Evolutionary conservation across 2,113 vertebrate species (phyloP), one percentile per base, ranked within the genome.

Genomic region (Atrichornis clamosus): DNA sequence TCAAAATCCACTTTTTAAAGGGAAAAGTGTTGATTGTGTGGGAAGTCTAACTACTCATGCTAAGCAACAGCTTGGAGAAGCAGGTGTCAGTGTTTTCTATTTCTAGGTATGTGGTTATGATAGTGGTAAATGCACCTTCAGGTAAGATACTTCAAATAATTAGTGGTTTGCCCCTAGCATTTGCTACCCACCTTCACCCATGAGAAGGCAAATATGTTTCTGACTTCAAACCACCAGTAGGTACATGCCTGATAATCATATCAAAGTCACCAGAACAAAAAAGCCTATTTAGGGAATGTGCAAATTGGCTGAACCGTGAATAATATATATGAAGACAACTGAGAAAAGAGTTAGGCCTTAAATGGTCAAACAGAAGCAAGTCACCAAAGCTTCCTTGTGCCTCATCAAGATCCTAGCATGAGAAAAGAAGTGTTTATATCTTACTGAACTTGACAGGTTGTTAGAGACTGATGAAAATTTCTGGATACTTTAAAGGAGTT

Each of bases 101-200:
- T 93, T 79, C 62, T 37, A 85, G 35, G 49, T 24, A 68, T 77
- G 93, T 83, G 69, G 87, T 94, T 93, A 93, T 13, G 2, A 76
- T 39, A 87, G 81, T 58, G 63, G 87, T 53, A 80, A 84, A 56
- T 10, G 35, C 41, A 52, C 70, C 86, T 93, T 92, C 84, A 79
- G 41, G 23, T 58, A 87, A 87, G 65, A 84, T 69, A 50, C 39
- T 85, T 91, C 87, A 93, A 93, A 96, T 83, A 87, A 74, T 83
- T 77, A 85, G 87, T 44, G 75, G 84, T 83, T 94, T 93, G 44
- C 42, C 73, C 89, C 74, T 69, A 80, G n/a, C 46, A 59, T 83
- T 87, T 82, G 56, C 67, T 94, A 76, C 55, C 81, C 53, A 85
- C 63, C 63, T 77, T 79, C 59, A 88, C 20, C 26, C 30, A 44